These are phyloP conservation scores for Melieria crassipennis DNA, from an alignment of 2,888 invertebrate species.

Conservation along the genomic window DNA sequence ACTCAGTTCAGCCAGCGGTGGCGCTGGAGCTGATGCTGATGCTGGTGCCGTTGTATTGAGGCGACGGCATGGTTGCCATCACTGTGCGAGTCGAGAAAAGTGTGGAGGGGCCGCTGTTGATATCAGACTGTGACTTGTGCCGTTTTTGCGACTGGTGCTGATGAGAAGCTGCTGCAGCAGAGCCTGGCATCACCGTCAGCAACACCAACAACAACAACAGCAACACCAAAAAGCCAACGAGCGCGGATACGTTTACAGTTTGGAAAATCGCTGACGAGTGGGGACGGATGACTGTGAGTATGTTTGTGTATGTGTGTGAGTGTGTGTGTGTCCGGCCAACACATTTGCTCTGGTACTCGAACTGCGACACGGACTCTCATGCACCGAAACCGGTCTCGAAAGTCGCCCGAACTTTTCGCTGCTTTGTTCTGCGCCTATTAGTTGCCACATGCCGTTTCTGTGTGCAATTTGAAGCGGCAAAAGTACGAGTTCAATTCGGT, in stretches of 20 bases:
- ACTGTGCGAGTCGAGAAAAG: no score
- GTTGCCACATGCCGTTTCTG: conserved; percentile 49
- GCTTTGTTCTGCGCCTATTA: conserved; percentile 24
- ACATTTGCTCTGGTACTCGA: background rate
- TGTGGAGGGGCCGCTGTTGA: no score
- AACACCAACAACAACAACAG: no score
- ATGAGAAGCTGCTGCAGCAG: no score
- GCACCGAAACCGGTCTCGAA: conserved; percentile 49
- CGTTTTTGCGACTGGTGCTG: no score
- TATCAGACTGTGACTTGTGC: no score
- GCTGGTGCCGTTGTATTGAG: background rate
- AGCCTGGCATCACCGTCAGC: no score
- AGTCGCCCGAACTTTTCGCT: conserved; percentile 46
- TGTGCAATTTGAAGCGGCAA: conserved; percentile 52
- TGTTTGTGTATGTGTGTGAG: no score
- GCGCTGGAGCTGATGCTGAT: background rate
- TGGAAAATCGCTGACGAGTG: no score
- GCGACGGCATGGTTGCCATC: conserved; percentile 3
- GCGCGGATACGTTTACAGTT: no score
- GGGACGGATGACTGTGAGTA: no score
- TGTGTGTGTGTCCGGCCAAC: background rate
- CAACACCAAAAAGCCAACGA: no score
- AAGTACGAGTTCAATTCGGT: conserved; percentile 47
- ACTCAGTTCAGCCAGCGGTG: background rate
- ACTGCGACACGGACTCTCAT: background rate